phyloP scores from a whole-genome alignment of 2,113 vertebrate genomes.

The Otis tarda region DNA sequence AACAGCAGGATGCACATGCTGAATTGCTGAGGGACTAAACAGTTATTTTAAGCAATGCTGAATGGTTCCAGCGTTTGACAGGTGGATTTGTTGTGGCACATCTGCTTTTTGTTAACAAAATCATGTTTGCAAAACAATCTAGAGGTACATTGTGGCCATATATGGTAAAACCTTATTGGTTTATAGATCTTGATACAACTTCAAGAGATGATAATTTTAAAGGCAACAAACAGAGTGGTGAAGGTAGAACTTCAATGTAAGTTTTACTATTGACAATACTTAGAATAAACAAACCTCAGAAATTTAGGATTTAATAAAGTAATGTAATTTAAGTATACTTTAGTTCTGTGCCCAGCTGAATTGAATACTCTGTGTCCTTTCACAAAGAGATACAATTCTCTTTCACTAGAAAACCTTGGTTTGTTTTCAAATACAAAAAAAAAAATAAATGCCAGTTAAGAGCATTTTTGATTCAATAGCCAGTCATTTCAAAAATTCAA shows the following conservation, averaged over 20 bases:
- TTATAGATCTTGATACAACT: not conserved
- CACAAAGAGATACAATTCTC: not conserved
- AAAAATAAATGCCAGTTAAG: not conserved
- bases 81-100: not conserved
- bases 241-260: not conserved
- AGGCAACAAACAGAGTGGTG: not conserved
- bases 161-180: not conserved
- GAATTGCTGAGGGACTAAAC: not conserved
- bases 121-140: not conserved
- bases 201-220: not conserved
- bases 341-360: not conserved
- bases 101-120: conserved; percentile 21
- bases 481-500: not conserved
- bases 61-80: not conserved
- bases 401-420: not conserved
- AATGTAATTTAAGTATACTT: not conserved
- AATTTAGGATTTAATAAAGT: not conserved
- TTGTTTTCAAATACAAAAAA: not conserved
- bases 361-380: not conserved
- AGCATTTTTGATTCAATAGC: not conserved
- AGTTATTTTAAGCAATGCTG: conserved; percentile 10
- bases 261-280: not conserved
- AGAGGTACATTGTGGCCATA: not conserved
- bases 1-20: accelerated
- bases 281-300: not conserved